A percentile compares a stretch with the other conserved stretches of the same genome.
Evolutionary conservation across 2,797 vertebrate species (phyloP).

Genomic region (Onychomys arenicola): DNA sequence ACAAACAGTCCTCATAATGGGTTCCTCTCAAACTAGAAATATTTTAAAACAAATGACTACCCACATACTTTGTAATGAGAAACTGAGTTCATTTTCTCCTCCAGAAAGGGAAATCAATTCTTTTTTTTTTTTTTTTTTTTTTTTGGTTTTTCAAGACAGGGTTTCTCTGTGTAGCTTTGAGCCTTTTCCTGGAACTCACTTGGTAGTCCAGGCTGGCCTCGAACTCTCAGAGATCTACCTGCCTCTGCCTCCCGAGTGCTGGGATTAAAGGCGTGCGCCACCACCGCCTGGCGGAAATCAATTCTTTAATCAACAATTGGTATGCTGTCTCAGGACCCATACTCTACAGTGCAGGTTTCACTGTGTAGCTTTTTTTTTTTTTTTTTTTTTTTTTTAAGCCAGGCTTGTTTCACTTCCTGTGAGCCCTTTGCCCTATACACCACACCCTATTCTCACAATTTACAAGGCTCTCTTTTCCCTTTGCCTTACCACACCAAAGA

Average conservation of each 20-base stretch:
- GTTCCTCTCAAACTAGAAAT: not conserved
- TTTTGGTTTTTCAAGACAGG: too few species aligned
- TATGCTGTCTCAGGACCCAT: not conserved
- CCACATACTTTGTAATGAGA: not conserved
- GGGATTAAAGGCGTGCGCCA: too few species aligned
- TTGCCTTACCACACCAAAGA: not conserved
- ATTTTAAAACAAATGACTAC: not conserved
- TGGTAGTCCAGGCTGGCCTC: too few species aligned
- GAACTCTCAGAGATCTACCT: too few species aligned
- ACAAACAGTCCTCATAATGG: not conserved
- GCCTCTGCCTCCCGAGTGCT: too few species aligned
- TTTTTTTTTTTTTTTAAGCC: too few species aligned
- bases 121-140: too few species aligned
- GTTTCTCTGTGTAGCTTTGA: too few species aligned
- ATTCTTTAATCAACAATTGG: not conserved
- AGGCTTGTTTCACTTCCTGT: not conserved
- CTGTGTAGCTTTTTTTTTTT: not conserved
- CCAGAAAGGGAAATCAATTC: not conserved
- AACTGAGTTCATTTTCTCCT: not conserved
- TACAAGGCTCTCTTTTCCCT: not conserved
- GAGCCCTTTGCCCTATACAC: fast-evolving
- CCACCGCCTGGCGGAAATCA: too few species aligned
- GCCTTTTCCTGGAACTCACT: too few species aligned
- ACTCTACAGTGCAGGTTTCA: not conserved
- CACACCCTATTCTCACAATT: not conserved